phyloP scores from a whole-genome alignment of 2,113 vertebrate species.

The Hippolais icterina region DNA sequence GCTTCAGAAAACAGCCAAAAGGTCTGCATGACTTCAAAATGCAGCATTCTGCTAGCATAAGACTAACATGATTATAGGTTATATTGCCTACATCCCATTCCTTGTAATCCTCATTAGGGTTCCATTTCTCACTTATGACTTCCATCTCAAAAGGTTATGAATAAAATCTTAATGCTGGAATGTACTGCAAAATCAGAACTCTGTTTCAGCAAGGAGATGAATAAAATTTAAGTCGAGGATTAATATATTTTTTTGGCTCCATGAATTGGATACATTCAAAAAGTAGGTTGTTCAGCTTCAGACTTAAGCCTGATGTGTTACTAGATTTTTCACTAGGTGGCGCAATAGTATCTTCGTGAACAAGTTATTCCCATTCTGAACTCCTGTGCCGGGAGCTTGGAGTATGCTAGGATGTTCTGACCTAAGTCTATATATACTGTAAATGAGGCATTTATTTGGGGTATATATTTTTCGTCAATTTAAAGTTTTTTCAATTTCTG shows the following conservation, averaged over 20 bases:
- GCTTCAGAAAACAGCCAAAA: neutral
- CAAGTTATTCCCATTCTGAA: too few relatives aligned
- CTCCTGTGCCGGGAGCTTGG: neutral
- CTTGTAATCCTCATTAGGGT: neutral
- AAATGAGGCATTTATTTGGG: neutral
- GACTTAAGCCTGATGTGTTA: neutral
- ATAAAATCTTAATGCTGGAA: neutral
- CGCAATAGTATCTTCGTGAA: neutral
- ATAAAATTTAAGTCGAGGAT: accelerated
- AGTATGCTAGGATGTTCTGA: neutral
- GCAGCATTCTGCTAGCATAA: neutral
- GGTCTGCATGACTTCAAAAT: neutral
- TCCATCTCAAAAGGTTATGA: neutral
- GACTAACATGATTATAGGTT: neutral
- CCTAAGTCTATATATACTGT: neutral
- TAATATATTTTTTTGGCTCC: neutral
- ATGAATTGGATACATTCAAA: accelerated
- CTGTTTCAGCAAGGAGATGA: neutral
- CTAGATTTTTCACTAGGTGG: constrained; percentile 30
- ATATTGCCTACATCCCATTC: neutral
- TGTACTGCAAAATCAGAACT: neutral
- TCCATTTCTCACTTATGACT: neutral
- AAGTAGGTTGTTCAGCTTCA: accelerated
- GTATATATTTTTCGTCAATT: neutral
- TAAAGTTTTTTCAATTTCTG: neutral